A percentile compares a stretch with the other conserved stretches of the same genome.
Evolutionary conservation across 2,888 invertebrate genomes (phyloP).

Genomic region (Nesidiocoris tenuis): DNA sequence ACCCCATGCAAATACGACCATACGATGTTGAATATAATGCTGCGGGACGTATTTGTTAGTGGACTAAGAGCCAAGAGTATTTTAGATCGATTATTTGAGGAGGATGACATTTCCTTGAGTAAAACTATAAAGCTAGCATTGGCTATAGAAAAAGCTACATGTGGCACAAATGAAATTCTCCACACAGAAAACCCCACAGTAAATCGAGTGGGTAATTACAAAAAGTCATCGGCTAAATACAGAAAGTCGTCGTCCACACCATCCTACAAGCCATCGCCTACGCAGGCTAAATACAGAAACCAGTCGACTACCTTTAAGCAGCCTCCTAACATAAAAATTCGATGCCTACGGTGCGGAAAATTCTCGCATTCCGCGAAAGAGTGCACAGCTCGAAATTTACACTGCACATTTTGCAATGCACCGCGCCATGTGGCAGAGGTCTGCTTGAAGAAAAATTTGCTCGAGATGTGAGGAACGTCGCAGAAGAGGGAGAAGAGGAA

Average conservation of each 20-base stretch:
- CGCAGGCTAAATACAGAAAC: too few relatives aligned
- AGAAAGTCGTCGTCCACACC: background rate
- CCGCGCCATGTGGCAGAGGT: slow-evolving; percentile 5
- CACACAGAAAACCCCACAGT: background rate
- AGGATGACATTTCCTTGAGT: slow-evolving; percentile 23
- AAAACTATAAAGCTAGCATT: slow-evolving; percentile 13
- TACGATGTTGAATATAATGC: slow-evolving; percentile 7
- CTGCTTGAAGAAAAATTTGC: slow-evolving; percentile 8
- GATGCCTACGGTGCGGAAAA: slow-evolving; percentile 6
- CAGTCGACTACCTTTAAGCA: too few relatives aligned
- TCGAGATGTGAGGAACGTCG: slow-evolving; percentile 4
- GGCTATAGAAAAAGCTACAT: slow-evolving; percentile 25
- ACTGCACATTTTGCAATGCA: slow-evolving; percentile 13
- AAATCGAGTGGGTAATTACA: too few relatives aligned
- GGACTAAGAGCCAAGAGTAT: slow-evolving; percentile 20
- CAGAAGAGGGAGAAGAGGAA: slow-evolving; percentile 1
- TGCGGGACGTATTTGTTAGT: slow-evolving; percentile 28
- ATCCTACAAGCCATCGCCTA: too few relatives aligned
- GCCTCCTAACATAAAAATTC: too few relatives aligned
- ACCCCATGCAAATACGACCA: slow-evolving; percentile 4
- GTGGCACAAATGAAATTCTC: slow-evolving; percentile 17
- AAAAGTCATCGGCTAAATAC: too few relatives aligned
- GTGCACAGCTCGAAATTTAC: slow-evolving; percentile 16
- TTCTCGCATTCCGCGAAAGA: background rate
- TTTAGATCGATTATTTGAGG: slow-evolving; percentile 26